phyloP scores from a whole-genome alignment of 2,888 invertebrate genomes.

The Tanypteryx hageni region DNA sequence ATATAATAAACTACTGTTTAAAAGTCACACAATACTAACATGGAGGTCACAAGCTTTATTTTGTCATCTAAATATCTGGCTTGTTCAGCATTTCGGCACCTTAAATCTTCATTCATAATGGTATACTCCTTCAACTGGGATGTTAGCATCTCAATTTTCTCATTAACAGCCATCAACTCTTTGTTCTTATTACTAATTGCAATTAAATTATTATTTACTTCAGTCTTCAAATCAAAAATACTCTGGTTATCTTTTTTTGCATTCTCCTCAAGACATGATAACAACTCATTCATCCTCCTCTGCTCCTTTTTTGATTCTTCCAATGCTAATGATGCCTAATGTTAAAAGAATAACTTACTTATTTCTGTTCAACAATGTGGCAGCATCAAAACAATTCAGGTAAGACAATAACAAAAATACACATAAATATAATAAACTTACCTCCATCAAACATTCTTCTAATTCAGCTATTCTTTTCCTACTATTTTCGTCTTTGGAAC shows the following conservation, averaged over 20 bases:
- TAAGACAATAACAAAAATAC: neutral
- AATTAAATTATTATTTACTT: neutral
- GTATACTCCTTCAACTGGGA: constrained; percentile 44
- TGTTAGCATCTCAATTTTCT: constrained; percentile 43
- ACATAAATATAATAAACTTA: neutral
- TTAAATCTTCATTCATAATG: constrained; percentile 37
- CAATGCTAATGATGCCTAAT: neutral
- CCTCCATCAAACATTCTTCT: constrained; percentile 38
- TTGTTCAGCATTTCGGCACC: constrained; percentile 37
- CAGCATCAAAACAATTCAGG: neutral
- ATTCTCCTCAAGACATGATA: neutral
- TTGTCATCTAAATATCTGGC: constrained; percentile 48
- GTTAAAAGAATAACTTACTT: neutral
- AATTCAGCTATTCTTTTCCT: constrained; percentile 18
- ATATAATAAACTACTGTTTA: neutral
- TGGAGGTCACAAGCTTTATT: constrained; percentile 48
- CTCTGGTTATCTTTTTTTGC: neutral
- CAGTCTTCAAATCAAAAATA: constrained; percentile 12
- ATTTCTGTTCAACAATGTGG: neutral
- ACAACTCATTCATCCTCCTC: neutral
- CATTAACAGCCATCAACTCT: constrained; percentile 50
- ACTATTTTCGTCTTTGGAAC: neutral
- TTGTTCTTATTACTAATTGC: constrained; percentile 30
- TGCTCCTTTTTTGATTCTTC: constrained; percentile 25
- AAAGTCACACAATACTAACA: constrained; percentile 14